phyloP scores from a whole-genome alignment of 1,140 invertebrate genomes.

The Ruditapes philippinarum region DNA sequence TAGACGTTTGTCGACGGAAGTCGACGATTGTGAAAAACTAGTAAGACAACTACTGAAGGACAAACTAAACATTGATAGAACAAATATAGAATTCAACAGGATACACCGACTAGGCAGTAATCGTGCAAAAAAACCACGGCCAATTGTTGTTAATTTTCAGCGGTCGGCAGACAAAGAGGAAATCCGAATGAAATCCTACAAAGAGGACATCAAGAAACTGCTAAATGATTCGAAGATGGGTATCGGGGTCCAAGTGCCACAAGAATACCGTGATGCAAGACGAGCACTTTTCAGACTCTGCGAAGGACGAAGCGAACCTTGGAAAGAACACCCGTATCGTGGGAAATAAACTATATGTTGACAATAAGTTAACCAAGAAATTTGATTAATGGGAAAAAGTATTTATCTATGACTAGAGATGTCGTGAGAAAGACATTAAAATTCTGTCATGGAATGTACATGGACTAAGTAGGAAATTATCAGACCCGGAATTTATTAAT shows the following conservation, averaged over 20 bases:
- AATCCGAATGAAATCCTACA: neutral
- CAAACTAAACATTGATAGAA: neutral
- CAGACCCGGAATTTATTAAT: neutral
- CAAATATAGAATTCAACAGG: neutral
- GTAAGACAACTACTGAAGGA: neutral
- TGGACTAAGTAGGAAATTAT: conserved; percentile 7
- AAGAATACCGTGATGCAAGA: neutral
- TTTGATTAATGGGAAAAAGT: too few species aligned
- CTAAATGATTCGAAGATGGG: neutral
- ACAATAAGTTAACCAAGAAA: too few species aligned
- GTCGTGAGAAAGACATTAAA: neutral
- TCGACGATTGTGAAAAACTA: neutral
- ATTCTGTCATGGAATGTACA: conserved; percentile 15
- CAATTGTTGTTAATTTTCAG: conserved; percentile 22
- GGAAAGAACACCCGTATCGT: neutral
- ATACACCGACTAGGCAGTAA: neutral
- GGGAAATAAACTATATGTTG: conserved; percentile 13
- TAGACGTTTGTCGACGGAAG: too few species aligned
- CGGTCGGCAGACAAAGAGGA: neutral
- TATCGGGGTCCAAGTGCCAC: neutral
- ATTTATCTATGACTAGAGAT: too few species aligned
- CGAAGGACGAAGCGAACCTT: neutral
- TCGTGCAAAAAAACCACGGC: conserved; percentile 8
- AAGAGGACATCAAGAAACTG: neutral
- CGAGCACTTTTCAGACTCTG: neutral